Evolutionary conservation across 2,113 vertebrate species (phyloP).

Genomic region (Lagopus leucura): DNA sequence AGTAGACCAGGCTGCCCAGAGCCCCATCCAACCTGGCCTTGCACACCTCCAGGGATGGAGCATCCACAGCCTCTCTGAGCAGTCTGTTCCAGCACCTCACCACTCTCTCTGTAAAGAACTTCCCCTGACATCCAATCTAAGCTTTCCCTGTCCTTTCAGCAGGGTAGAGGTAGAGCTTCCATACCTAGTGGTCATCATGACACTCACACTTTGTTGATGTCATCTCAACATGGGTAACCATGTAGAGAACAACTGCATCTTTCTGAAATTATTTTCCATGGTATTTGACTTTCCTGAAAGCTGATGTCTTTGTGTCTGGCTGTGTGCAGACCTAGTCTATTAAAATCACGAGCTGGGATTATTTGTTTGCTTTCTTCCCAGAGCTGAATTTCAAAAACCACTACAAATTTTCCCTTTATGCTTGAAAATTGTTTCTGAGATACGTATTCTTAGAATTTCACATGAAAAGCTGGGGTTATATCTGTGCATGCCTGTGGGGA

Average conservation of each 20-base stretch:
- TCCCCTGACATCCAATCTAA: too few species aligned
- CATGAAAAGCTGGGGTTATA: background rate
- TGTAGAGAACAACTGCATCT: fast-evolving
- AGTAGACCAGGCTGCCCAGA: too few species aligned
- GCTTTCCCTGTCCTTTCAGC: background rate
- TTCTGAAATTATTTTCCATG: background rate
- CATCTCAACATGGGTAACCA: background rate
- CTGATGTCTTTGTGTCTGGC: background rate
- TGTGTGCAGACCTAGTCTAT: background rate
- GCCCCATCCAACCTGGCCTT: too few species aligned
- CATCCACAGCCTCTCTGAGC: too few species aligned
- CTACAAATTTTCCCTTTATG: background rate
- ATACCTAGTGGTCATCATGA: fast-evolving
- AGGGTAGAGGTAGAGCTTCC: background rate
- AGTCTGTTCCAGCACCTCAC: too few species aligned
- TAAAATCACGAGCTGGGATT: background rate
- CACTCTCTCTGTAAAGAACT: too few species aligned
- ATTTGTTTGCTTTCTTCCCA: background rate
- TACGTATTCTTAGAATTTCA: background rate
- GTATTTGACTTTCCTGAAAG: background rate
- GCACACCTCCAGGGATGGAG: too few species aligned
- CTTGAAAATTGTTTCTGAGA: background rate
- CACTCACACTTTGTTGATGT: background rate
- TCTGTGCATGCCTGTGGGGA: background rate
- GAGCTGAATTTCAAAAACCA: background rate